Conservation (phyloP, 2,113 vertebrate genomes). For the Atherinomorus stipes region DNA sequence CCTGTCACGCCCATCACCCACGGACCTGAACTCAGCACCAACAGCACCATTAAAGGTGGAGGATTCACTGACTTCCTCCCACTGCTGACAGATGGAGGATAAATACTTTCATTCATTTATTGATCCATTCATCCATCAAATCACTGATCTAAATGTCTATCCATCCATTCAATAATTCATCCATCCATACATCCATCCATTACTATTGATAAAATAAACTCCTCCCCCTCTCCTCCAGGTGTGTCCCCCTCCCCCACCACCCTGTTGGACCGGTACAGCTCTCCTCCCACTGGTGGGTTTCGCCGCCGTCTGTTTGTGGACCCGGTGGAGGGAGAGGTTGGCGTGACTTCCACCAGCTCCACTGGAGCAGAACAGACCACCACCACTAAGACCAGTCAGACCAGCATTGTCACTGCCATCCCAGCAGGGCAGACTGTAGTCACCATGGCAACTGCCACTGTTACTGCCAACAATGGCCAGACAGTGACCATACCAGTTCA, state of each 20-base stretch:
- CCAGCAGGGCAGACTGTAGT: constrained; percentile 90
- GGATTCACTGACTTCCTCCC: no score
- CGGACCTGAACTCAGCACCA: constrained; percentile 82
- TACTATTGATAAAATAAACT: no score
- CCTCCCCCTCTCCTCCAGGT: constrained; percentile 15
- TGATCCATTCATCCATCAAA: neutral
- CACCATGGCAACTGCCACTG: constrained; percentile 89
- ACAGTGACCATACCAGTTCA: constrained; percentile 88
- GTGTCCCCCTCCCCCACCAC: constrained; percentile 71
- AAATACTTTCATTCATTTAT: neutral
- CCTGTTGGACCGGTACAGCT: constrained; percentile 88
- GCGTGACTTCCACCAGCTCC: constrained; percentile 76
- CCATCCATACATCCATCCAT: neutral
- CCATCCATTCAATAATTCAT: neutral
- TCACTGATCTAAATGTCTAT: no score
- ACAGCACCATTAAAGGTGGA: constrained; percentile 64
- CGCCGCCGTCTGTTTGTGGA: constrained; percentile 81
- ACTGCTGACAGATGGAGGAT: no score
- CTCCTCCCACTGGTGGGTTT: constrained; percentile 82
- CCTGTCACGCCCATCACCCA: constrained; percentile 51
- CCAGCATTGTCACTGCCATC: constrained; percentile 83
- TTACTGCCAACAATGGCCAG: constrained; percentile 84
- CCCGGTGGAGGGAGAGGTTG: constrained; percentile 69
- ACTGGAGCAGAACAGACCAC: constrained; percentile 68
- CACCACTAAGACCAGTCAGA: constrained; percentile 78